Evolutionary conservation across 2,797 vertebrate species (phyloP), one percentile per base, ranked within the genome.

Genomic region (Sphaeramia orbicularis): DNA sequence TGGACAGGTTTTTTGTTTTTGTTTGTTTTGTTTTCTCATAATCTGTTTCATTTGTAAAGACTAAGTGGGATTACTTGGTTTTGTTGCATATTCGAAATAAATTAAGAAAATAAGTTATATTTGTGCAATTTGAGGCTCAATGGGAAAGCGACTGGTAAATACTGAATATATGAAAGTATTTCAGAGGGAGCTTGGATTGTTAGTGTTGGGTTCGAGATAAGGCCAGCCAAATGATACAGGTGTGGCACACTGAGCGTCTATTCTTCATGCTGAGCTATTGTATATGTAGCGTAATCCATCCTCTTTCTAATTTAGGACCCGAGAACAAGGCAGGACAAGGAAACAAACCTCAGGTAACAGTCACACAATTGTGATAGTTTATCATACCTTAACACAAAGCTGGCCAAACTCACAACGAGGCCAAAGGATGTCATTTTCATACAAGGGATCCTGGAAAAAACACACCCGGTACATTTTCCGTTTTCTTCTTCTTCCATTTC

Each of bases 221-320:
- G 24, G 16, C 43, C n/a, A 54, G 21, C 43, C 57, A 36, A 59
- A 53, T n/a, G 27, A 70, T 37, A 47, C 38, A 36, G 41, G 44
- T 35, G 43, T 12, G 65, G 55, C 14, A 65, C 64, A 55, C 12
- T 35, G 45, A 74, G 43, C 9, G 52, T 45, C 43, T 3, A 9
- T 70, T 58, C 51, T 54, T 68, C 15, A 44, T 27, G 41, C 35
- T 24, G 7, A 51, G 35, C 49, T 58, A 67, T 67, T 65, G 51
- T 79, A 30, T 30, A 30, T 30, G 27, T 62, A 9, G 41, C 5
- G 37, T 69, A 58, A 68, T 52, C 45, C 18, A 67, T 44, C 45
- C 45, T 18, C 11, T 67, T 27, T 56, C 69, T 56, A 51, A 74
- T 55, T 56, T 50, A 63, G 49, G 53, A 50, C 53, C 57, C 11